Percentiles rank a stretch among this genome's conserved stretches.
Conservation (phyloP, 2,113 vertebrate genomes). For the Ptyas mucosa region DNA sequence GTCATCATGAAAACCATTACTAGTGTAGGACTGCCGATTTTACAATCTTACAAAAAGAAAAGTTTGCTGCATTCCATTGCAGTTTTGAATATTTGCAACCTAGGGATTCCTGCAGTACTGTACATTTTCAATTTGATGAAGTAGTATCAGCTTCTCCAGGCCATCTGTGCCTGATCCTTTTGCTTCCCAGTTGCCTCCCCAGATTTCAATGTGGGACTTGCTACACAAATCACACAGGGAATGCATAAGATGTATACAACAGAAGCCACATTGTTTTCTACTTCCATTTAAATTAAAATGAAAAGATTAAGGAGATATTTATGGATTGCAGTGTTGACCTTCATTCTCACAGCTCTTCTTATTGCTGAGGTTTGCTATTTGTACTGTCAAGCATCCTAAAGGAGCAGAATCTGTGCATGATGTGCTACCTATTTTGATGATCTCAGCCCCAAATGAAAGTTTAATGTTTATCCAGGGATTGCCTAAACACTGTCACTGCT, state of each 20-base stretch:
- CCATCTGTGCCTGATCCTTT: neutral
- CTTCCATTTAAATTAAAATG: neutral
- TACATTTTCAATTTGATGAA: neutral
- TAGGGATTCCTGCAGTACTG: neutral
- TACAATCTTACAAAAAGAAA: neutral
- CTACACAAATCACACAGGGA: neutral
- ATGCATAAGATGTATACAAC: neutral
- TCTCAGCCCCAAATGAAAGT: slow-evolving; percentile 2
- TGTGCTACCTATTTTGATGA: neutral
- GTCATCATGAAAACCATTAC: neutral
- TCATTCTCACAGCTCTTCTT: neutral
- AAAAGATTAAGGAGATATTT: neutral
- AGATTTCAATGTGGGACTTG: neutral
- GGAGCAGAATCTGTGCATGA: neutral
- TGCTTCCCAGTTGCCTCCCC: neutral
- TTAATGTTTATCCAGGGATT: neutral
- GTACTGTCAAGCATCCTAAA: neutral
- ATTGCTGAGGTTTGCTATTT: neutral
- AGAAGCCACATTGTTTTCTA: neutral
- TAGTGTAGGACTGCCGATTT: neutral
- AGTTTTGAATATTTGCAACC: neutral
- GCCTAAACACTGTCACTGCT: neutral
- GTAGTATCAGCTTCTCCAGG: neutral
- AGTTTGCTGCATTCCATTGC: neutral
- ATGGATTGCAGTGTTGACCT: neutral